Evolutionary conservation across 2,888 invertebrate species (phyloP).

Genomic region (Agapostemon virescens): DNA sequence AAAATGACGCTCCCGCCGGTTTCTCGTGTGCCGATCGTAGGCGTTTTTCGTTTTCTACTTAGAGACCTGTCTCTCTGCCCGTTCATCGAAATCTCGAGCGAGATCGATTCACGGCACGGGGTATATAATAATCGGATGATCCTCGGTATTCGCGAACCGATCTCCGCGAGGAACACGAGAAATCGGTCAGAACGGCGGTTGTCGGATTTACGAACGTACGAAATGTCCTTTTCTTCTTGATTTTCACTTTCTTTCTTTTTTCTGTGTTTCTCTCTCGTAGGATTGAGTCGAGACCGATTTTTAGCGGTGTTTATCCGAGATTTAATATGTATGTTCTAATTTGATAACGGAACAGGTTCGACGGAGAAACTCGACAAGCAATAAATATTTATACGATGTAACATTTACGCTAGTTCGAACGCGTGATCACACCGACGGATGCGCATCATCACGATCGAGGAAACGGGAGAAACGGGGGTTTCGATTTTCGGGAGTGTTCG

Average conservation of each 20-base stretch:
- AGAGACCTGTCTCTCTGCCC: not conserved
- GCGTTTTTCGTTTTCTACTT: not conserved
- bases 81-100: not conserved
- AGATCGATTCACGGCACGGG: too few species aligned
- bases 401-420: not conserved
- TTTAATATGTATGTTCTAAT: too few species aligned
- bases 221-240: conserved; percentile 20
- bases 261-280: not conserved
- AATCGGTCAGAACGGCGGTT: conserved; percentile 37
- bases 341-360: not conserved
- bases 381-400: conserved; percentile 5
- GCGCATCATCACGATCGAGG: not conserved
- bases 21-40: conserved; percentile 26
- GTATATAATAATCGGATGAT: too few species aligned
- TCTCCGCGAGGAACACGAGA: conserved; percentile 13
- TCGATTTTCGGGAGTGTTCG: not conserved
- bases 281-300: not conserved
- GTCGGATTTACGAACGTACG: conserved; percentile 15
- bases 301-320: not conserved
- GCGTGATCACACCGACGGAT: not conserved
- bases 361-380: conserved; percentile 5
- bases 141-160: too few species aligned
- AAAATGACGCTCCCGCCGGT: conserved; percentile 37
- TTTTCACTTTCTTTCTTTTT: too few species aligned
- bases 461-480: not conserved